Evolutionary conservation across 2,888 invertebrate species (phyloP), one percentile per base, ranked within the genome.

Genomic region (Parapristionchus giblindavisi): DNA sequence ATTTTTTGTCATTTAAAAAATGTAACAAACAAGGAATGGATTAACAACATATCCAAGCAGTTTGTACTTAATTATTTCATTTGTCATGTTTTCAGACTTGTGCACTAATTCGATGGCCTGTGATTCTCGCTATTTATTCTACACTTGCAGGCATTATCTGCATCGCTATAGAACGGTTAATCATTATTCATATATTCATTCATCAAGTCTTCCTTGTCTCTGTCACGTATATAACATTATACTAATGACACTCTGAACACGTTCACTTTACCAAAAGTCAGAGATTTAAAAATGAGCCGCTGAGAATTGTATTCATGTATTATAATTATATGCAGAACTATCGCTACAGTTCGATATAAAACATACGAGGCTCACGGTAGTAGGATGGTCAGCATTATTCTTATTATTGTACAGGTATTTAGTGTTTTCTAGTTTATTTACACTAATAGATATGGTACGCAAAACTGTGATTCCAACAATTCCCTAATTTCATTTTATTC

Each of bases 341-440:
- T 81, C 36, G 80, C 80, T 11, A 82, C 82, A 11, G 48, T 80
- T 29, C 79, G 80, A 21, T 82, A 82, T 56, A 77, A 75, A 54
- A 80, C 79, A 0, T 82, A 82, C 68, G 82, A 82, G 63, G 77
- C 76, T 2, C 77, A 82, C 6, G 80, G 80, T 6, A 81, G 80
- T 29, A 58, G 78, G 21, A 29, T 61, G 14, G 80, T 82, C 3
- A 77, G 77, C 3, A 27, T 79, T 24, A 32, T 70, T 0, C 76
- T 82, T 1, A 75, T 82, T 29, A 29, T 60, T 2, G 66, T 63
- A 14, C 82, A 82, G 78, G 78, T 78, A 52, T 17, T 8, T 43
- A 52, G 6, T 8, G 17, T 54, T 14, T 54, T 24, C 54, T 6
- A 14, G n/a, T n/a, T n/a, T n/a, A n/a, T n/a, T n/a, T n/a, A n/a